Conservation (phyloP, 2,888 invertebrate genomes). For the Xestia c-nigrum region DNA sequence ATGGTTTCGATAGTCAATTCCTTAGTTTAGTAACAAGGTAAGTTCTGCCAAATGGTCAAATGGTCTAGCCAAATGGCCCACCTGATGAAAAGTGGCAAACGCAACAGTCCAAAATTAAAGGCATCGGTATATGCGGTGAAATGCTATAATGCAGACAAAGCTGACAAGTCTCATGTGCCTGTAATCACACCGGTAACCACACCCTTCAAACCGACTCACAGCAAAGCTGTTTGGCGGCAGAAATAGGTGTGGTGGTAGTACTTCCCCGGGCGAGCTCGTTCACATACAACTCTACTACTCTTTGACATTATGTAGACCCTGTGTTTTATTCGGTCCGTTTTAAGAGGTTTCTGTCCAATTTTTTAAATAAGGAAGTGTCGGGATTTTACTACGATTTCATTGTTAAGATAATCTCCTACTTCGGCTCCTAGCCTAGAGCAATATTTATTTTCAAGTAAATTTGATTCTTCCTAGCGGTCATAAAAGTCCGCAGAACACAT, state of each 20-base stretch:
- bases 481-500: background rate
- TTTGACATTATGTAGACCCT: background rate
- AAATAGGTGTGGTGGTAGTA: conserved; percentile 13
- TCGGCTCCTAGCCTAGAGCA: background rate
- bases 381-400: background rate
- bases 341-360: background rate
- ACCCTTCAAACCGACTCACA: background rate
- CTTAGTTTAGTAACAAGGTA: background rate
- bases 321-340: background rate
- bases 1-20: background rate
- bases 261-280: conserved; percentile 13
- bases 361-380: background rate
- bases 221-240: background rate
- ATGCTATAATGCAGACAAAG: background rate
- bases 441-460: background rate
- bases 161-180: conserved; percentile 2
- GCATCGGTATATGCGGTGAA: background rate
- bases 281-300: conserved; percentile 7
- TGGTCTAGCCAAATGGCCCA: background rate
- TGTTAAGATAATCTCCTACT: background rate
- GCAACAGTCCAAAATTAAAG: background rate
- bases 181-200: conserved; percentile 1
- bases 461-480: background rate
- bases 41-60: too few species aligned
- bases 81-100: background rate